Conservation (phyloP, 2,113 vertebrate genomes). For the Scomber scombrus region DNA sequence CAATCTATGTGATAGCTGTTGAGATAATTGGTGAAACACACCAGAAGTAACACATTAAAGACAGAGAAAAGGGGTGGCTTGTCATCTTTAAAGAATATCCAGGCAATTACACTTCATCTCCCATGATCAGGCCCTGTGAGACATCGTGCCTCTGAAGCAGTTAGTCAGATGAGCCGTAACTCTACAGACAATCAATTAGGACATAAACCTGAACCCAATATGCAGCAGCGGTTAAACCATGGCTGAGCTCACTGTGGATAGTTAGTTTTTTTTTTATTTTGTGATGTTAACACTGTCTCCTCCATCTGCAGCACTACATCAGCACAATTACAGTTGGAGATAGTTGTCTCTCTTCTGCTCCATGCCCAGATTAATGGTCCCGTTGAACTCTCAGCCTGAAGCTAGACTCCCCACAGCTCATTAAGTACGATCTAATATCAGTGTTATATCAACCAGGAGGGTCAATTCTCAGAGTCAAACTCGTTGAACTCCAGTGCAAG, state of each 20-base stretch:
- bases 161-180: slow-evolving; percentile 1
- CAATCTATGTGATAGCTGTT: no score
- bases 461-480: slow-evolving; percentile 42
- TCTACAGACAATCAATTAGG: slow-evolving; percentile 2
- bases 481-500: slow-evolving; percentile 30
- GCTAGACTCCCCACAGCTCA: slow-evolving; percentile 35
- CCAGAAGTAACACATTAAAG: no score
- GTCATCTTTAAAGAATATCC: neutral
- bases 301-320: neutral
- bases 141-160: neutral
- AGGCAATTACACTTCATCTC: no score
- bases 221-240: neutral
- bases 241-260: slow-evolving; percentile 6
- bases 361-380: slow-evolving; percentile 38
- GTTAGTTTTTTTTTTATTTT: slow-evolving; percentile 10
- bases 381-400: slow-evolving; percentile 27
- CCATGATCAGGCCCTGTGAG: no score
- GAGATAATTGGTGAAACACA: no score
- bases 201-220: neutral
- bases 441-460: neutral
- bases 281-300: slow-evolving; percentile 12
- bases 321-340: slow-evolving; percentile 16
- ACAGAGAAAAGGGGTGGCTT: no score
- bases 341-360: slow-evolving; percentile 26
- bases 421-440: slow-evolving; percentile 38